Base-by-base conservation (phyloP, 1,140 invertebrate species). In the Pygmarrhopalites habei region DNA sequence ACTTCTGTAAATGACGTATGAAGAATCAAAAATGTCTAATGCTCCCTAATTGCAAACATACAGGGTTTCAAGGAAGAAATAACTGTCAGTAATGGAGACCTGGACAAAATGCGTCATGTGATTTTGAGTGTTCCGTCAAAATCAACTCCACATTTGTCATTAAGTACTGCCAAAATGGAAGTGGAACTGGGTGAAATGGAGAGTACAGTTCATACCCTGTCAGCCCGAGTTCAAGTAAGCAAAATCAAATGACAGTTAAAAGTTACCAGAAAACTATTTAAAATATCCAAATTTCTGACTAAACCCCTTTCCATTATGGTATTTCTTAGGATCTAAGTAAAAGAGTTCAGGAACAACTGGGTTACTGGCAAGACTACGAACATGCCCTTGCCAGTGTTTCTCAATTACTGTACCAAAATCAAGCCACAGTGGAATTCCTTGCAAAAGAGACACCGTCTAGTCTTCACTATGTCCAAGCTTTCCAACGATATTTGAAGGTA, bases 31-130 rank as follows among this genome's bases (percentile, higher is more conserved):
- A 19, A 47, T 49, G 32, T 21, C 14, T n/a, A n/a, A n/a, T n/a
- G n/a, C n/a, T n/a, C n/a, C n/a, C n/a, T n/a, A n/a, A n/a, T n/a
- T n/a, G n/a, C n/a, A n/a, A n/a, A n/a, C 15, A 35, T 15, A 15
- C 41, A 70, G 68, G 59, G 39, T 44, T 41, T 71, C 26, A 66
- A 68, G 21, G 69, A 71, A 25, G 69, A 71, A 39, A 68, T 71
- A 28, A 46, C 49, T 12, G 60, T 58, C 23, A 65, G 60, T 35
- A 44, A 63, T 25, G 57, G 39, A 2, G 69, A 71, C 41, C 43
- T 71, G 35, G 60, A 66, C 7, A 71, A 65, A 44, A 65, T 69
- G 60, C 43, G 47, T 7, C 28, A 53, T 12, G 66, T 71, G 1
- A 28, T 71, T 15, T 43, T 28, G n/a, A 65, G 46, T 43, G 61